These are phyloP conservation scores for Triops cancriformis DNA, from an alignment of 1,140 invertebrate species.

Conservation along the genomic window DNA sequence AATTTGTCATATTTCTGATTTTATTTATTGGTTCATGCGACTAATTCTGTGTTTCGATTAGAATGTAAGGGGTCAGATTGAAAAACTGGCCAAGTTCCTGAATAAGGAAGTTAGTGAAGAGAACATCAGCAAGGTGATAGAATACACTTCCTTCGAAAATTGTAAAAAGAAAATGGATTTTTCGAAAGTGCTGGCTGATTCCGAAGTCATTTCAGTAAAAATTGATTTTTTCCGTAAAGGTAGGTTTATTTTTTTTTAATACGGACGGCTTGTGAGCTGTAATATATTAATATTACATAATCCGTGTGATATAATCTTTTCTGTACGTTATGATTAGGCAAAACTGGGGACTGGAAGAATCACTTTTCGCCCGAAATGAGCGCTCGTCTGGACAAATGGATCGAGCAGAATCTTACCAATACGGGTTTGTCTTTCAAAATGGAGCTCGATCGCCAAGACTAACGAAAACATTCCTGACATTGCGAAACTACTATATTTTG, in stretches of 20 bases:
- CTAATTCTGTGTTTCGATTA: constrained; percentile 31
- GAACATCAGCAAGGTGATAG: constrained; percentile 54
- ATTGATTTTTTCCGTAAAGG: constrained; percentile 27
- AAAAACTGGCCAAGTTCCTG: constrained; percentile 62
- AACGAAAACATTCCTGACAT: background rate
- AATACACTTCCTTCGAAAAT: constrained; percentile 67
- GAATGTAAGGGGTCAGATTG: constrained; percentile 53
- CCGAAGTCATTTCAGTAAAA: background rate
- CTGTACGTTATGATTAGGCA: constrained; percentile 27
- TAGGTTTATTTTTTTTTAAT: background rate
- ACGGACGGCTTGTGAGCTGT: background rate
- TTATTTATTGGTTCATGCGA: background rate
- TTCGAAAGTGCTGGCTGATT: background rate
- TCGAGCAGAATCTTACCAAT: constrained; percentile 30
- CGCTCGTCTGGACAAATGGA: constrained; percentile 35
- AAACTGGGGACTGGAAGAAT: constrained; percentile 42
- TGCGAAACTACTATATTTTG: too few species aligned
- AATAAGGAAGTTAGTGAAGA: constrained; percentile 54
- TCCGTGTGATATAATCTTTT: too few species aligned
- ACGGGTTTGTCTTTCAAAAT: constrained; percentile 28
- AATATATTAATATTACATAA: background rate
- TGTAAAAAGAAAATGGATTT: constrained; percentile 37
- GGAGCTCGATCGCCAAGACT: constrained; percentile 29
- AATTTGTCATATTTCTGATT: too few species aligned
- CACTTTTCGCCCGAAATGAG: constrained; percentile 40